Evolutionary conservation across 2,888 invertebrate species (phyloP), one percentile per base, ranked within the genome.

Genomic region (Nephrocerus scutellatus): DNA sequence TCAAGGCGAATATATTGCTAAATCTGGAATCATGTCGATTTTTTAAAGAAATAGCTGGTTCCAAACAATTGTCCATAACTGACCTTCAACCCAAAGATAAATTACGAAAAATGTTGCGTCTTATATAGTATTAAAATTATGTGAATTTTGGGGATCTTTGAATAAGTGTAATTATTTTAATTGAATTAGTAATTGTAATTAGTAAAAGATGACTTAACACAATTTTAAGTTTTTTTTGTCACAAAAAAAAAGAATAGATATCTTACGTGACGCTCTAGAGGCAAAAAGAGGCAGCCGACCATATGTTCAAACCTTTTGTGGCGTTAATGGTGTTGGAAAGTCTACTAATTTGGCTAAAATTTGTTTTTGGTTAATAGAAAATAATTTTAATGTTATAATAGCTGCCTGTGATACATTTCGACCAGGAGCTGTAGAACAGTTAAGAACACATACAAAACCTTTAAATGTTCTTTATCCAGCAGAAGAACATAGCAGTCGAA

Each of bases 381-480:
- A 97, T 70, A 84, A 86, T 53, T 77, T 91, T 64, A 80, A 85
- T 10, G 96, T 96, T 30, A 71, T 96, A 58, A 93, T 97, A 45
- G 96, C 96, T 8, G 97, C 96, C 16, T 95, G 96, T 65, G 96
- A 97, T 72, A 97, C 97, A 28, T 97, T 97, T 76, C 77, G 95
- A 56, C 95, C 96, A 2, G 96, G 96, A 45, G 96, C 96, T 12
- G 96, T 97, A 2, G 96, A 97, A 63, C 96, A 97, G 66, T 74
- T 97, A 50, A 76, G 95, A 23, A 97, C 96, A 0, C 97, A 97
- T 71, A 82, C 80, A 47, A 72, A 85, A 1, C 89, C 89, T 56
- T 75, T 96, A 54, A 92, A 91, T 70, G 88, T 91, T 12, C 72
- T 96, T 41, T 93, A 95, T 66, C 89, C 92, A 0, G 72, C 80